These are phyloP conservation scores for Rhinopomastus cyanomelas DNA, from an alignment of 2,113 vertebrate genomes.

Conservation along the genomic window DNA sequence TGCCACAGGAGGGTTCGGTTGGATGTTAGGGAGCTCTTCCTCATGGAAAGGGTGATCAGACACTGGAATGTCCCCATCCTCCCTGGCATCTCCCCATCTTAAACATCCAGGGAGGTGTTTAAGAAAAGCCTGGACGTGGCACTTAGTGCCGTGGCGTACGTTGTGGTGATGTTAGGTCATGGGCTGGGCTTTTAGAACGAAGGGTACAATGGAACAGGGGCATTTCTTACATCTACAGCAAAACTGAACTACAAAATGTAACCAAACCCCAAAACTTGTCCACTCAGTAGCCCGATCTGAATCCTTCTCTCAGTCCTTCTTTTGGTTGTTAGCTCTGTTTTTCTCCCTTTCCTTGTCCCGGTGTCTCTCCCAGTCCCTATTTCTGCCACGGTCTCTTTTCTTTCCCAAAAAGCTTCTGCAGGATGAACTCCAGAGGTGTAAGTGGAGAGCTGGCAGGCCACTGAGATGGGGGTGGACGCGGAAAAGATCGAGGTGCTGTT, in stretches of 20 bases:
- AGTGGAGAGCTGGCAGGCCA: constrained; percentile 65
- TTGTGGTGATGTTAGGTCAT: no score
- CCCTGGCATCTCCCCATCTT: no score
- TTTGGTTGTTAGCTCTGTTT: constrained; percentile 60
- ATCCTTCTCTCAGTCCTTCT: constrained; percentile 73
- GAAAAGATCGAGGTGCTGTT: constrained; percentile 81
- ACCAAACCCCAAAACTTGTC: background rate
- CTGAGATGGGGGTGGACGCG: constrained; percentile 74
- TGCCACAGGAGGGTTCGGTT: no score
- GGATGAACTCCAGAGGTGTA: constrained; percentile 85
- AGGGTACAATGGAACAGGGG: background rate
- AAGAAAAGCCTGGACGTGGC: no score
- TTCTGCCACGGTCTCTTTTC: constrained; percentile 79
- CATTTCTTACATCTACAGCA: background rate
- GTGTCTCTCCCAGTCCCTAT: constrained; percentile 79
- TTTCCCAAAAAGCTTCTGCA: constrained; percentile 86
- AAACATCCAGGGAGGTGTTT: no score
- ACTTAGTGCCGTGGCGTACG: no score
- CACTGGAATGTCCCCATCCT: no score
- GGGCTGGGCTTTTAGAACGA: background rate
- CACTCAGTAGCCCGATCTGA: constrained; percentile 25
- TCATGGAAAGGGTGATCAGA: no score
- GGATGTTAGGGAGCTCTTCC: no score
- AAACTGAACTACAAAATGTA: background rate
- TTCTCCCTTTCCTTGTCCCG: constrained; percentile 72